These are phyloP conservation scores for Prolemur simus DNA, from an alignment of 2,113 vertebrate species.

Conservation along the genomic window DNA sequence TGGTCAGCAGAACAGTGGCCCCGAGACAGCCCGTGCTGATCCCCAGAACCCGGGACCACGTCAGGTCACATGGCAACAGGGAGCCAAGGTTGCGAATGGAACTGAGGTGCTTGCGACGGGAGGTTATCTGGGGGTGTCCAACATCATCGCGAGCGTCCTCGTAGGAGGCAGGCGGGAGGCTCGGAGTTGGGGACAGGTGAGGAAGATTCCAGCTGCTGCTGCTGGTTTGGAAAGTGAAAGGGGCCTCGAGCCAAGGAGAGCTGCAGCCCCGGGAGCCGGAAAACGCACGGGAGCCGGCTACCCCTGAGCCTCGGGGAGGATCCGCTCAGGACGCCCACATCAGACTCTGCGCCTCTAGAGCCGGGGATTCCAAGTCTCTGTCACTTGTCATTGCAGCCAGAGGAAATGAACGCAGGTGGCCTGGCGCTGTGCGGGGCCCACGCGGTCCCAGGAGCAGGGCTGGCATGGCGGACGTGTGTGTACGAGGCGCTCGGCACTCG, in stretches of 20 bases:
- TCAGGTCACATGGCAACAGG: background rate
- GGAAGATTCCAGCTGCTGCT: background rate
- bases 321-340: background rate
- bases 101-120: background rate
- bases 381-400: background rate
- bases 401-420: fast-evolving
- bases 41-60: background rate
- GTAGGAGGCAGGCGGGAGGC: background rate
- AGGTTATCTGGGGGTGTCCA: background rate
- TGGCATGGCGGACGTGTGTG: fast-evolving
- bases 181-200: too few relatives aligned
- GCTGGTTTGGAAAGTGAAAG: background rate
- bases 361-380: background rate
- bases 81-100: background rate
- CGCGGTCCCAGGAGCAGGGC: background rate
- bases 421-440: background rate
- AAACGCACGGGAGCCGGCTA: fast-evolving
- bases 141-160: fast-evolving
- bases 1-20: fast-evolving
- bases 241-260: too few relatives aligned
- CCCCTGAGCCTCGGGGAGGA: fast-evolving
- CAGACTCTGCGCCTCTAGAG: background rate
- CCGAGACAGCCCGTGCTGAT: background rate
- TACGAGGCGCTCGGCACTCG: fast-evolving
- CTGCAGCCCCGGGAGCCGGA: fast-evolving